Evolutionary conservation across 2,797 vertebrate genomes (phyloP).

Genomic region (Acanthiza pusilla): DNA sequence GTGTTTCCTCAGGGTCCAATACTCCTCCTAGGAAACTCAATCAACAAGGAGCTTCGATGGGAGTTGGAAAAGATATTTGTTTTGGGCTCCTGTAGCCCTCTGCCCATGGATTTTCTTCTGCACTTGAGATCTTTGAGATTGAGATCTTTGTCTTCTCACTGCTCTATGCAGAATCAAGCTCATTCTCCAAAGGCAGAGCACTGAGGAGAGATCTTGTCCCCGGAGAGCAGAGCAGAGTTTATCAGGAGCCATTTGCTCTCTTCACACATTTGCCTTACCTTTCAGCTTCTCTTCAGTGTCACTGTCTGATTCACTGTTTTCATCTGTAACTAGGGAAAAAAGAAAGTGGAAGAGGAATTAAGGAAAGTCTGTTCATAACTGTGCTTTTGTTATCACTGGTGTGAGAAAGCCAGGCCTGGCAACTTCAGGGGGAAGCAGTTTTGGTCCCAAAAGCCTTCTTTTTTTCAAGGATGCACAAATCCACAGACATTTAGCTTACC

Average conservation of each 20-base stretch:
- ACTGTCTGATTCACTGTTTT: slow-evolving; percentile 97
- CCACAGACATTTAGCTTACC: neutral
- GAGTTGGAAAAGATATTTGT: neutral
- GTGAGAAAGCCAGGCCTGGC: neutral
- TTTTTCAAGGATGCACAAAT: neutral
- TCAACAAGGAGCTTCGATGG: neutral
- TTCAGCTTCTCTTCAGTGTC: slow-evolving; percentile 95
- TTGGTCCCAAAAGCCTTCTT: neutral
- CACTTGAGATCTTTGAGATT: neutral
- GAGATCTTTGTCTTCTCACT: neutral
- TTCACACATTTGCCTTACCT: slow-evolving; percentile 74
- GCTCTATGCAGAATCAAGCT: neutral
- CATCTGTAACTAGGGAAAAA: slow-evolving; percentile 83
- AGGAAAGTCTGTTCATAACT: neutral
- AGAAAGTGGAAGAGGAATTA: neutral
- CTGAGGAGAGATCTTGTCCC: neutral
- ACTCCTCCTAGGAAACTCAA: neutral
- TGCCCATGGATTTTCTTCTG: neutral
- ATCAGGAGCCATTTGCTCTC: neutral
- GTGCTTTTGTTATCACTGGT: neutral
- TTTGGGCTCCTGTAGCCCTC: neutral
- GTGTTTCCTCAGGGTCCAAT: neutral
- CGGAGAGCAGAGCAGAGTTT: neutral
- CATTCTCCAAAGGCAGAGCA: neutral
- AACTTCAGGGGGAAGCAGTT: neutral